Percentiles rank a stretch among this genome's conserved stretches.
Evolutionary conservation across 1,140 invertebrate species (phyloP).

Genomic region (honey bee (Apis mellifera)): DNA sequence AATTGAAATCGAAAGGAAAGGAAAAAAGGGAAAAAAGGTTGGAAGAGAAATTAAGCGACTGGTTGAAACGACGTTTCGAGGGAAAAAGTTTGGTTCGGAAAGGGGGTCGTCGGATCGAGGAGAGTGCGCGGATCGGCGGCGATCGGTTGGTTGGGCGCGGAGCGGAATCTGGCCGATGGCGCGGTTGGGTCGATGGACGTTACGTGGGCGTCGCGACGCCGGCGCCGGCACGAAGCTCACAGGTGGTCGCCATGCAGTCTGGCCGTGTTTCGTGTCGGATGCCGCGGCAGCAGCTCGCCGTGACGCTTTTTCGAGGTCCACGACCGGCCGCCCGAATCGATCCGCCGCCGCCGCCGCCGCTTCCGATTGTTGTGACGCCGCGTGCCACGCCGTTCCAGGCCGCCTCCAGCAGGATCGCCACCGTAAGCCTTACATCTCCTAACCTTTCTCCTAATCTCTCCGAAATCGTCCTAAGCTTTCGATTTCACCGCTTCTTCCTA

Average conservation of each 20-base stretch:
- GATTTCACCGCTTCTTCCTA: too few relatives aligned
- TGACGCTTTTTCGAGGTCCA: constrained; percentile 71
- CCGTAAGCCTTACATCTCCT: constrained; percentile 27
- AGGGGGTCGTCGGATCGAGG: too few relatives aligned
- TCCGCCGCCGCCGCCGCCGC: constrained; percentile 28
- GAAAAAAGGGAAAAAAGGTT: too few relatives aligned
- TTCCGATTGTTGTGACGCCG: constrained; percentile 48
- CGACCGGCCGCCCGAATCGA: constrained; percentile 65
- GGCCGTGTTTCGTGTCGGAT: constrained; percentile 65
- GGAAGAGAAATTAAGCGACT: too few relatives aligned
- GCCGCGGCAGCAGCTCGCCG: constrained; percentile 61
- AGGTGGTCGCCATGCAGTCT: constrained; percentile 78
- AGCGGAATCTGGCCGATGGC: constrained; percentile 14
- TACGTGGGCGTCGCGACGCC: constrained; percentile 69
- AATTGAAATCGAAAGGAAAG: too few relatives aligned
- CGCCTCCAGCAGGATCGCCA: not conserved
- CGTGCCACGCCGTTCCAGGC: constrained; percentile 30
- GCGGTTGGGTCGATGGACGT: constrained; percentile 60
- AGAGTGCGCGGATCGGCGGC: not conserved
- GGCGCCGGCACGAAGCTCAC: constrained; percentile 72
- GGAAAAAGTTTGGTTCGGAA: too few relatives aligned
- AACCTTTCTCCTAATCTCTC: too few relatives aligned
- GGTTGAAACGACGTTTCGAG: too few relatives aligned
- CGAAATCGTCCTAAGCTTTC: too few relatives aligned
- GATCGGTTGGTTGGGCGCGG: constrained; percentile 3